These are phyloP conservation scores for Drosophila tropicalis DNA, from an alignment of 1,140 invertebrate species.

Conservation along the genomic window DNA sequence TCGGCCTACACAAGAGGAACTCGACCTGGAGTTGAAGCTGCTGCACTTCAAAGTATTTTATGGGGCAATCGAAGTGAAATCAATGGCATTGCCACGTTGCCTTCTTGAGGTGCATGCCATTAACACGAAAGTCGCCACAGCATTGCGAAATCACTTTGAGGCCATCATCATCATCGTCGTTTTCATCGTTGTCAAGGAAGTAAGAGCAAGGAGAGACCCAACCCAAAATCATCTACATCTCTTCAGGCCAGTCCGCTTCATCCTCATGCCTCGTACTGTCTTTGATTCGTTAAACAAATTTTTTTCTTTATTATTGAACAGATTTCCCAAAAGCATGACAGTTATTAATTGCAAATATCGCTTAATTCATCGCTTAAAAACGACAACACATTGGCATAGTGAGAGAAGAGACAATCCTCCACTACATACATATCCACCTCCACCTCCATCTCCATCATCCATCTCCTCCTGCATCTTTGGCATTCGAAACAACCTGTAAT, in stretches of 20 bases:
- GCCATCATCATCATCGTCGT: constrained; percentile 56
- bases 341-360: constrained; percentile 83
- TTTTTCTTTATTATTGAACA: constrained; percentile 79
- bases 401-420: constrained; percentile 16
- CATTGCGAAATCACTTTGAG: constrained; percentile 66
- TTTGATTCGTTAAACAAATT: constrained; percentile 82
- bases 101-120: constrained; percentile 62
- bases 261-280: neutral
- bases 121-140: constrained; percentile 75
- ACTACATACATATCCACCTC: constrained; percentile 3
- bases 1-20: constrained; percentile 27
- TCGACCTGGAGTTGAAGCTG: constrained; percentile 36
- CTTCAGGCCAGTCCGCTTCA: neutral
- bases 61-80: constrained; percentile 80
- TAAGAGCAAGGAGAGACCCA: constrained; percentile 28
- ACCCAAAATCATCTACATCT: constrained; percentile 18
- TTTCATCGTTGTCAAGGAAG: constrained; percentile 20
- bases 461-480: constrained; percentile 7
- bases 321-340: constrained; percentile 77
- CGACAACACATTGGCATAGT: constrained; percentile 77
- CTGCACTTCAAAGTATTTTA: constrained; percentile 74
- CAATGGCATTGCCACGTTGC: constrained; percentile 70
- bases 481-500: constrained; percentile 72
- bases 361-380: constrained; percentile 82
- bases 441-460: constrained; percentile 11